phyloP scores from a whole-genome alignment of 1,140 invertebrate species.

The Lasioglossum baleicum region DNA sequence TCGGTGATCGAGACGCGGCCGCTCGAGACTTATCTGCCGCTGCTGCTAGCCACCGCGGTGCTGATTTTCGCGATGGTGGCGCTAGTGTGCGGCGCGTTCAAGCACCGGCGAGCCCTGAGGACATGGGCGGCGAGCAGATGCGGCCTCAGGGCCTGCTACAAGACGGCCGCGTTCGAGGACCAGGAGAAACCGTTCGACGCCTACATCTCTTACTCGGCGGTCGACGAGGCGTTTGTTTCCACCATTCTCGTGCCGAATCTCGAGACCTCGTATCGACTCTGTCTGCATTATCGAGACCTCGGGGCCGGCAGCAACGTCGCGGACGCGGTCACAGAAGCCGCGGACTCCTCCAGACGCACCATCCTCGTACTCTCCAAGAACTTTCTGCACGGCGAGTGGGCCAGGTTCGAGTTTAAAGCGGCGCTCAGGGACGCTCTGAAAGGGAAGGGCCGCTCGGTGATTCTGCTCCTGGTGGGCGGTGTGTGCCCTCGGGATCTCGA shows the following conservation, averaged over 20 bases:
- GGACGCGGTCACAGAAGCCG: slow-evolving; percentile 93
- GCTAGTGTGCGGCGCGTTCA: slow-evolving; percentile 87
- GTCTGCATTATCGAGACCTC: slow-evolving; percentile 92
- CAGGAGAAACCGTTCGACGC: slow-evolving; percentile 93
- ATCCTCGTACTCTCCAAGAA: slow-evolving; percentile 95
- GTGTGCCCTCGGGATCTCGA: slow-evolving; percentile 92
- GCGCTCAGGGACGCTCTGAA: slow-evolving; percentile 95
- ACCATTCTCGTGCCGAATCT: slow-evolving; percentile 91
- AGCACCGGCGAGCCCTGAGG: slow-evolving; percentile 90
- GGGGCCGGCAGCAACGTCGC: slow-evolving; percentile 89
- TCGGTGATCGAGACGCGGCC: slow-evolving; percentile 84
- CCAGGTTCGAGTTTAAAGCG: slow-evolving; percentile 94
- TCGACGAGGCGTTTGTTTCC: slow-evolving; percentile 93
- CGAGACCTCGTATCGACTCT: slow-evolving; percentile 89
- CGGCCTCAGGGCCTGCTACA: slow-evolving; percentile 90
- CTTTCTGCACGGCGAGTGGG: slow-evolving; percentile 96
- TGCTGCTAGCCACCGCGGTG: slow-evolving; percentile 87
- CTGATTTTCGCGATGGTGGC: slow-evolving; percentile 87
- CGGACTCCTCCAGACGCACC: slow-evolving; percentile 93
- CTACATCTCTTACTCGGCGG: slow-evolving; percentile 93
- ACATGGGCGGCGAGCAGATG: slow-evolving; percentile 94
- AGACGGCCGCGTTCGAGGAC: slow-evolving; percentile 88
- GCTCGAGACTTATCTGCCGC: slow-evolving; percentile 89
- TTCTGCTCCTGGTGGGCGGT: slow-evolving; percentile 92
- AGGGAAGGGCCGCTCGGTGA: slow-evolving; percentile 88